Base-by-base conservation (phyloP, 2,113 vertebrate genomes). In the Myiozetetes cayanensis region DNA sequence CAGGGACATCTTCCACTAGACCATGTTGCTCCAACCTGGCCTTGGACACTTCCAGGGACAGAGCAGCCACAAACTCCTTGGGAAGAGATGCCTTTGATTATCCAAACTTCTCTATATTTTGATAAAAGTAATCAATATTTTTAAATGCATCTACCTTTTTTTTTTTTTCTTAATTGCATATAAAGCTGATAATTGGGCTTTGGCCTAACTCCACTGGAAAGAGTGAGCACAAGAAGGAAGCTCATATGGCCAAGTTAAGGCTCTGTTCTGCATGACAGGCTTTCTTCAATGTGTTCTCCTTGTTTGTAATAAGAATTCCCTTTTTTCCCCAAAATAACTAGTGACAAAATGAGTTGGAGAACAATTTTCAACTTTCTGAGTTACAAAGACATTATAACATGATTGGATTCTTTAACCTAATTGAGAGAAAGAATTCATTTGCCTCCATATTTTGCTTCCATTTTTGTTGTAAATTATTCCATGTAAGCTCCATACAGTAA, bases 1-100 rank as follows among this genome's bases (percentile, higher is more conserved):
- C 41, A 65, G 30, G 50, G 59, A 6, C 28, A 28, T 2, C 23
- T 56, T 10, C 43, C 50, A 56, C 23, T 3, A 0, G 6, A 7
- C 41, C 82, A 66, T 14, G 19, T 0, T 12, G 50, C 28, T 85
- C 59, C 28, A 74, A 0, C 50, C 23, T 47, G 50, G 23, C 8
- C 30, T 41, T 27, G 74, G 5, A 8, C 18, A 37, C 25, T 76
- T 3, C 33, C 55, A 70, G 39, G 33, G 39, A 46, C 52, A n/a
- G 28, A 19, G 6, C 12, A 53, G 27, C 37, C 63, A 35, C 44
- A 61, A 14, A 28, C 30, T 4, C 52, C 21, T 27, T 44, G 33
- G 53, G 25, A 68, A 58, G 68, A 68, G 50, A 47, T n/a, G 37
- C 23, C 28, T 73, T 65, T 56, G 43, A 18, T 17, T 33, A 44